phyloP scores from a whole-genome alignment of 2,888 invertebrate genomes.

The Punctoribates punctum region DNA sequence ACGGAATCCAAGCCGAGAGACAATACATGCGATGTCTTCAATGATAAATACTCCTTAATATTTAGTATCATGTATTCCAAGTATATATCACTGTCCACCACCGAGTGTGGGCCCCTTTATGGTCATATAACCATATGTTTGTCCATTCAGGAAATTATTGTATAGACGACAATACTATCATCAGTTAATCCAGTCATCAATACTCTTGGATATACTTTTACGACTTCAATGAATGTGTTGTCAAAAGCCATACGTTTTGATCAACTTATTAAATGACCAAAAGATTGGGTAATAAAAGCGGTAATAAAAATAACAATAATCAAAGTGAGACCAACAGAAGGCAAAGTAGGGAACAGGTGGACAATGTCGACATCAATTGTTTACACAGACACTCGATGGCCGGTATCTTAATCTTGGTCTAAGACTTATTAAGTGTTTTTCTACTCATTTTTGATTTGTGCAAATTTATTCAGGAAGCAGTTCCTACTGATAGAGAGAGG shows the following conservation, averaged over 20 bases:
- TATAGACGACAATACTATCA: conserved; percentile 12
- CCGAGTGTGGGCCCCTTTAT: background rate
- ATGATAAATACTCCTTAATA: background rate
- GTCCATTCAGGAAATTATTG: conserved; percentile 35
- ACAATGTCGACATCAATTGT: too few relatives aligned
- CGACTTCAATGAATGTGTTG: background rate
- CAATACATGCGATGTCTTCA: background rate
- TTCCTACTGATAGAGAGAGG: background rate
- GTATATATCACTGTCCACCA: background rate
- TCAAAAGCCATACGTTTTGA: too few relatives aligned
- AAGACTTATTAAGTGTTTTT: background rate
- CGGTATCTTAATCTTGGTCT: background rate
- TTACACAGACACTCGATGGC: too few relatives aligned
- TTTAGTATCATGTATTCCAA: background rate
- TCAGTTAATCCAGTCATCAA: conserved; percentile 1
- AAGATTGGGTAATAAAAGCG: too few relatives aligned
- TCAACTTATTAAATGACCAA: too few relatives aligned
- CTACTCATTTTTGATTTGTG: background rate
- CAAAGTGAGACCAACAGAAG: too few relatives aligned
- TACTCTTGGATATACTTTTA: background rate
- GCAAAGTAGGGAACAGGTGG: too few relatives aligned
- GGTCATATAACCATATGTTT: background rate
- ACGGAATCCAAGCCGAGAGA: conserved; percentile 10
- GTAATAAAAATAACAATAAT: too few relatives aligned
- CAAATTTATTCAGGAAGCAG: conserved; percentile 6